These are phyloP conservation scores for Blennius ocellaris DNA, from an alignment of 2,113 vertebrate species.

Conservation along the genomic window DNA sequence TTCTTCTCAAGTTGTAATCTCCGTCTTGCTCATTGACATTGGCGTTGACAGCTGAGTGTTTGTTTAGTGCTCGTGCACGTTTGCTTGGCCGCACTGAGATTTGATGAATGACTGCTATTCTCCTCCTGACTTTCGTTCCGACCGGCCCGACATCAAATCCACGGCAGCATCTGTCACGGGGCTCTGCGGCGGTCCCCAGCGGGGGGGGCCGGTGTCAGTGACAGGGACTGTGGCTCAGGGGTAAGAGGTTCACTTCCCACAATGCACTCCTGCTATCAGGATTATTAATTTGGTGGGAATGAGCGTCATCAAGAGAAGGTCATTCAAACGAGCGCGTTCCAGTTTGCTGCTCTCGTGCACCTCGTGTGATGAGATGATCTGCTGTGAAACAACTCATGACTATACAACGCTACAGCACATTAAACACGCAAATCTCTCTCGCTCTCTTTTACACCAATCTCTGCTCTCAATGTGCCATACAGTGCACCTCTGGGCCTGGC, in stretches of 20 bases:
- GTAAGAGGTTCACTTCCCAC: slow-evolving; percentile 26
- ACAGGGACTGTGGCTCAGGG: slow-evolving; percentile 3
- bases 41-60: too few relatives aligned
- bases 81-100: too few relatives aligned
- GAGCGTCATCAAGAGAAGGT: slow-evolving; percentile 21
- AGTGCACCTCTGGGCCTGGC: too few relatives aligned
- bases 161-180: slow-evolving; percentile 32
- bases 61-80: too few relatives aligned
- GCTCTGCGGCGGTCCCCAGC: neutral
- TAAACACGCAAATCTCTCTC: neutral
- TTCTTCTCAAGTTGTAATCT: too few relatives aligned
- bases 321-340: slow-evolving; percentile 5
- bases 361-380: slow-evolving; percentile 10
- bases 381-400: neutral
- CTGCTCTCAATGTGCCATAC: too few relatives aligned
- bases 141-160: slow-evolving; percentile 20
- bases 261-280: slow-evolving; percentile 22
- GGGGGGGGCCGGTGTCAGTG: neutral
- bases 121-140: slow-evolving; percentile 9
- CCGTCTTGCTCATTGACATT: too few relatives aligned
- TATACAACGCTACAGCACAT: neutral
- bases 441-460: neutral
- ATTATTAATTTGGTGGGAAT: slow-evolving; percentile 28
- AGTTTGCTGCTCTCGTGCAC: neutral
- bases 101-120: slow-evolving; percentile 25